Percentiles rank a stretch among this genome's conserved stretches.
phyloP scores from a whole-genome alignment of 2,888 invertebrate genomes.

The Drosophila yooni region DNA sequence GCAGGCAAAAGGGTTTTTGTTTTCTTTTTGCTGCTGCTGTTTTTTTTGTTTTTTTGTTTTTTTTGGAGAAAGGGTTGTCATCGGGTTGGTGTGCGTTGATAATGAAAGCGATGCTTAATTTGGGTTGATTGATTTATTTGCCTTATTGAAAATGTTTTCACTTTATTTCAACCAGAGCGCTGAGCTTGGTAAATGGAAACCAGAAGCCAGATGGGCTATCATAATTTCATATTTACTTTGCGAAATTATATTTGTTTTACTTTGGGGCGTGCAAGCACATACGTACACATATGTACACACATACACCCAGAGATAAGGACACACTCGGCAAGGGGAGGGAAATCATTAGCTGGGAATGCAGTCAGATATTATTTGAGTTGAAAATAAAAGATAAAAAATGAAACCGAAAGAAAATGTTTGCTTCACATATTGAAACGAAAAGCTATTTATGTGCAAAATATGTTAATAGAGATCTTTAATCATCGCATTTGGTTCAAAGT shows the following conservation, averaged over 20 bases:
- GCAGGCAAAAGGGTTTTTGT: conserved; percentile 46
- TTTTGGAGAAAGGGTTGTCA: conserved; percentile 35
- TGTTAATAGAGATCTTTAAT: conserved; percentile 25
- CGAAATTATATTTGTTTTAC: conserved; percentile 74
- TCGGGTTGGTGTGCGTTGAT: conserved; percentile 20
- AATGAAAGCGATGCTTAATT: conserved; percentile 37
- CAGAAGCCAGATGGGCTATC: conserved; percentile 54
- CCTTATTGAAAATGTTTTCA: conserved; percentile 41
- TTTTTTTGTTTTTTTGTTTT: no score
- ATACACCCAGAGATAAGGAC: background rate
- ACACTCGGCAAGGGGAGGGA: background rate
- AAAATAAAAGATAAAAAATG: background rate
- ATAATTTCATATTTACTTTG: conserved; percentile 77
- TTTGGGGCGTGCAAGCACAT: conserved; percentile 39
- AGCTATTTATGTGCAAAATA: conserved; percentile 32
- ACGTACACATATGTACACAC: background rate
- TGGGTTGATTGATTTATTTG: conserved; percentile 67
- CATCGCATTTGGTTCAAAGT: conserved; percentile 8
- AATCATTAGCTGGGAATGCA: background rate
- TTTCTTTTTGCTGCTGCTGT: background rate
- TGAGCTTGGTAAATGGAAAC: conserved; percentile 22
- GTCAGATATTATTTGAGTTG: background rate
- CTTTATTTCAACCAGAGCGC: conserved; percentile 15
- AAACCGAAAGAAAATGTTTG: background rate
- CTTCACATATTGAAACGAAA: conserved; percentile 2